These are phyloP conservation scores for Caenorhabditis macrosperma DNA, from an alignment of 2,888 invertebrate genomes.

Conservation along the genomic window DNA sequence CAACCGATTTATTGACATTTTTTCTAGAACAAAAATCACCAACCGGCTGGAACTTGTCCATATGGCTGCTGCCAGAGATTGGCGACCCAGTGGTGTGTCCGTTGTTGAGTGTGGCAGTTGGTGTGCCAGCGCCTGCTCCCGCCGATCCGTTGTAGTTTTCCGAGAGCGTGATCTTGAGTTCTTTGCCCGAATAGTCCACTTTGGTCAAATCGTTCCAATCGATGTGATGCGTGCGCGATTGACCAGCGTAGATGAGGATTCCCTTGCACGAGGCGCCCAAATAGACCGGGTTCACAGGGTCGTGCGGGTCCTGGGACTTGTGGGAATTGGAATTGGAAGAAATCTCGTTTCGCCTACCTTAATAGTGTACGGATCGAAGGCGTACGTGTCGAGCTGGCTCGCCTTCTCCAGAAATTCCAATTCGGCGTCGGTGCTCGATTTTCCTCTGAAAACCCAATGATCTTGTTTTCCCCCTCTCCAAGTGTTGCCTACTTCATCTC, in stretches of 20 bases:
- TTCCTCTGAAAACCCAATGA: conserved; percentile 83
- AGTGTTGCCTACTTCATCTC: conserved; percentile 84
- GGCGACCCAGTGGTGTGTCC: conserved; percentile 41
- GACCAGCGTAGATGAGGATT: conserved; percentile 94
- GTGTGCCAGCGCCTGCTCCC: conserved; percentile 17
- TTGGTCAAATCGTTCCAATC: conserved; percentile 86
- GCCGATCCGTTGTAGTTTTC: conserved; percentile 55
- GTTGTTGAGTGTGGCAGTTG: conserved; percentile 32
- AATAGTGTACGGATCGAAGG: conserved; percentile 97
- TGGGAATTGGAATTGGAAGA: not conserved
- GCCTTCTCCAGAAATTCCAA: conserved; percentile 92
- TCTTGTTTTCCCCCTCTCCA: not conserved
- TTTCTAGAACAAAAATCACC: not conserved
- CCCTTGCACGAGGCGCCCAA: conserved; percentile 96
- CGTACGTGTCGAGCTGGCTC: conserved; percentile 94
- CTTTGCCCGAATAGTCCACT: conserved; percentile 96
- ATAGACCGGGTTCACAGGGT: conserved; percentile 88
- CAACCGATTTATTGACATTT: not conserved
- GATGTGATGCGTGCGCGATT: conserved; percentile 93
- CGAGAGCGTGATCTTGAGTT: conserved; percentile 91
- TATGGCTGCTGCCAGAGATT: conserved; percentile 29
- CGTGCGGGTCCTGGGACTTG: conserved; percentile 87
- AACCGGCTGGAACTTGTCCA: conserved; percentile 37
- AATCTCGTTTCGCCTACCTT: conserved; percentile 85
- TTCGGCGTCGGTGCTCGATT: conserved; percentile 91